These are phyloP conservation scores for Manis pentadactyla DNA, from an alignment of 2,797 vertebrate species.

Conservation along the genomic window DNA sequence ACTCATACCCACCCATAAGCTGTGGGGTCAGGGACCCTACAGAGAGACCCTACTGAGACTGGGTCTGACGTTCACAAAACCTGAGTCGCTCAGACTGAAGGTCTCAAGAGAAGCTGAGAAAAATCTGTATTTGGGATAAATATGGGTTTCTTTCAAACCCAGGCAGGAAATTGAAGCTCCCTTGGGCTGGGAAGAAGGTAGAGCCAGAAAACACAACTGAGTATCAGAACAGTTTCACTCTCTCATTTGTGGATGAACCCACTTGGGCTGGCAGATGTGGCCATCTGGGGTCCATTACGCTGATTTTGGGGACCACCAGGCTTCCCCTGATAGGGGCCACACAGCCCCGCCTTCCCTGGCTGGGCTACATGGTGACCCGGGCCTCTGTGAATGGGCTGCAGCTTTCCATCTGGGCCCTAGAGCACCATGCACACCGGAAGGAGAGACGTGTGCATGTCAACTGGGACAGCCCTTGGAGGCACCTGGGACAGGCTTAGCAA, in stretches of 20 bases:
- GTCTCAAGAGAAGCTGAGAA: not conserved
- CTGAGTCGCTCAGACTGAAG: not conserved
- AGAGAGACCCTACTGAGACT: not conserved
- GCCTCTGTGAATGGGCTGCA: not conserved
- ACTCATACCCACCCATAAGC: not conserved
- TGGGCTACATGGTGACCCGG: not conserved
- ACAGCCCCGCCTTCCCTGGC: not conserved
- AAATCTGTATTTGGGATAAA: not conserved
- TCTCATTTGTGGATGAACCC: not conserved
- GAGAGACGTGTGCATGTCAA: not conserved
- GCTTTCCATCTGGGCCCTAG: not conserved
- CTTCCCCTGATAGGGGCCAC: not conserved
- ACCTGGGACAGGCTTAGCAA: not conserved
- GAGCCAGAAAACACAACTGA: fast-evolving
- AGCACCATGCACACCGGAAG: fast-evolving
- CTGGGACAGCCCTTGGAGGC: not conserved
- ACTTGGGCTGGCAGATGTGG: not conserved
- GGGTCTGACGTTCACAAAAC: not conserved
- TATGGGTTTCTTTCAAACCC: not conserved
- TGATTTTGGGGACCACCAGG: not conserved
- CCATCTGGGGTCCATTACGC: not conserved
- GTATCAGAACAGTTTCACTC: not conserved
- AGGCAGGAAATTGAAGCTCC: not conserved
- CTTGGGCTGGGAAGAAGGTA: not conserved
- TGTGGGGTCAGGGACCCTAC: not conserved